Percentiles rank a stretch among this genome's conserved stretches.
These are phyloP conservation scores for Brachypteracias leptosomus DNA, from an alignment of 2,113 vertebrate species.

Conservation along the genomic window DNA sequence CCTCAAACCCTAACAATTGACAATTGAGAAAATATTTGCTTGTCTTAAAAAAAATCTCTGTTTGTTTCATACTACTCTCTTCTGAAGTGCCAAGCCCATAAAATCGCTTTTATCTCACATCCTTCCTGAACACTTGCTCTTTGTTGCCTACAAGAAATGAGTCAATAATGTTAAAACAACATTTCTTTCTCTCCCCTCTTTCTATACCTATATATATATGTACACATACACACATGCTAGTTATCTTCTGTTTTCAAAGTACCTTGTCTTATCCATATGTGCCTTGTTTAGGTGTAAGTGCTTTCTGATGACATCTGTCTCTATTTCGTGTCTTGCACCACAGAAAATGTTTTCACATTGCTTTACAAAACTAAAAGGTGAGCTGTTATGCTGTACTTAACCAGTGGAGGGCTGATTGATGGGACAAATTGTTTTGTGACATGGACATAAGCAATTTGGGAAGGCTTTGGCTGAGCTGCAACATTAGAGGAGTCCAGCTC, in stretches of 20 bases:
- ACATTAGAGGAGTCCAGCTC: background rate
- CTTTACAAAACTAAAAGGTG: background rate
- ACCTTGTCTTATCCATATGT: background rate
- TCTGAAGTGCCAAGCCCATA: background rate
- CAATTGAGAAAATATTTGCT: background rate
- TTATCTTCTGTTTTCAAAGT: background rate
- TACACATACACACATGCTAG: too few relatives aligned
- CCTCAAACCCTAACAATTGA: background rate
- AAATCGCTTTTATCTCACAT: background rate
- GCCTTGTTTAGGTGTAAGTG: background rate
- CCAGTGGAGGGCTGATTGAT: background rate
- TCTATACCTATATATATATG: background rate
- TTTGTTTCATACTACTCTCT: background rate
- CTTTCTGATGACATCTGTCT: background rate
- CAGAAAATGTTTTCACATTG: background rate
- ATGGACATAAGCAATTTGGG: rapidly evolving
- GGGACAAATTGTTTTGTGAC: background rate
- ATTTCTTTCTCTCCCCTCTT: background rate
- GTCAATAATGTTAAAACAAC: background rate
- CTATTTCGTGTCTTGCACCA: background rate
- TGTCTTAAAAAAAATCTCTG: background rate
- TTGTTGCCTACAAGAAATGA: background rate
- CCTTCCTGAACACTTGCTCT: background rate
- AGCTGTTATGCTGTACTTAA: background rate
- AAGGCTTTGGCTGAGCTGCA: background rate